Percentiles rank a stretch among this genome's conserved stretches.
phyloP scores from a whole-genome alignment of 2,113 vertebrate species.

The Xyliphius kryptos region DNA sequence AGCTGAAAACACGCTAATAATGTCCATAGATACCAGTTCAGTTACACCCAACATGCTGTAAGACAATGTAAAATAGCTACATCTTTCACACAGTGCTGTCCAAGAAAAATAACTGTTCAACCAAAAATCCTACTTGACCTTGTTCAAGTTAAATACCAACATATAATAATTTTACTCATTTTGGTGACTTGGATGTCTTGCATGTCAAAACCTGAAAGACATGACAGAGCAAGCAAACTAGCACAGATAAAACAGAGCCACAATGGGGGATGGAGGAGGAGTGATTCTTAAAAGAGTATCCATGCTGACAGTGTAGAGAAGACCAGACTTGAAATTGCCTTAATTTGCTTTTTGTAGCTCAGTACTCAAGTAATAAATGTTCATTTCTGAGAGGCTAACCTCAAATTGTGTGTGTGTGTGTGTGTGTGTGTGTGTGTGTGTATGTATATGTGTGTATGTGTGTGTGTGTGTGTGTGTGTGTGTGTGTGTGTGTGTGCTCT shows the following conservation, averaged over 20 bases:
- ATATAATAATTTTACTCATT: conserved; percentile 12
- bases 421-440: background rate
- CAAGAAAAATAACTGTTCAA: background rate
- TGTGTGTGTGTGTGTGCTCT: no score
- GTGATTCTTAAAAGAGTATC: conserved; percentile 1
- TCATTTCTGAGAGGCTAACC: conserved; percentile 38
- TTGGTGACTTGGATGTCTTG: background rate
- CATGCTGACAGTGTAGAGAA: conserved; percentile 10
- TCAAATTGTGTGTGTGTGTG: conserved; percentile 21
- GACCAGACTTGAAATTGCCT: conserved; percentile 57
- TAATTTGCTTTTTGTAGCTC: conserved; percentile 54
- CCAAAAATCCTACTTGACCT: conserved; percentile 1
- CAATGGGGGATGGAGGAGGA: background rate
- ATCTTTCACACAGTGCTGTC: no score
- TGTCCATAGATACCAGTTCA: background rate
- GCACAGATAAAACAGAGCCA: background rate
- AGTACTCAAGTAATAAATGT: conserved; percentile 38
- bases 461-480: background rate
- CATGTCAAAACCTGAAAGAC: conserved; percentile 20
- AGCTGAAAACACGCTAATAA: background rate
- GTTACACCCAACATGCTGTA: no score
- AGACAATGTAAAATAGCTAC: no score
- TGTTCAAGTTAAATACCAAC: background rate
- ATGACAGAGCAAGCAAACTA: background rate
- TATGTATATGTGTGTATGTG: conserved; percentile 5